Conservation (phyloP, 2,113 vertebrate genomes). For the Datnioides undecimradiatus region DNA sequence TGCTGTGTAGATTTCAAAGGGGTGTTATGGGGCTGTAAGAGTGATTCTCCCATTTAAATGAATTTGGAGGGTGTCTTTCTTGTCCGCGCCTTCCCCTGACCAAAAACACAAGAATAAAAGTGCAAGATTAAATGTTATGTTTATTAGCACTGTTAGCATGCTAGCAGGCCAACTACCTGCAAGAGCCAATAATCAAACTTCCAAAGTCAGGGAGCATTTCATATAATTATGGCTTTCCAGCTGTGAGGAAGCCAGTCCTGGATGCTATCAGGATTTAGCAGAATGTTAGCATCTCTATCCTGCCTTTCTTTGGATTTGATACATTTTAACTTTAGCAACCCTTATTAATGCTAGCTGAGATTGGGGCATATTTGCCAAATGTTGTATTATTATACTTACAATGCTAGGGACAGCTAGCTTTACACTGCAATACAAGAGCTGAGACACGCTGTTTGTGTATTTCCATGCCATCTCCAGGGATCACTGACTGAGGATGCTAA, state of each 20-base stretch:
- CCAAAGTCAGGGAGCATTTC: too few relatives aligned
- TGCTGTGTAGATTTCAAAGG: accelerated
- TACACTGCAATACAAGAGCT: background rate
- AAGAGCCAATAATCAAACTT: too few relatives aligned
- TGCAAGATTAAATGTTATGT: background rate
- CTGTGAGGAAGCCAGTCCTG: background rate
- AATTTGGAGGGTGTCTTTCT: background rate
- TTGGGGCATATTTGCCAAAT: background rate
- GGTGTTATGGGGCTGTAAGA: background rate
- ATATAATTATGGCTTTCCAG: too few relatives aligned
- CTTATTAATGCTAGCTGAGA: background rate
- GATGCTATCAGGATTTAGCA: background rate
- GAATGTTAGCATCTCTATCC: background rate
- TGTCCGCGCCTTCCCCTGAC: background rate
- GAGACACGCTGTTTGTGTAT: too few relatives aligned
- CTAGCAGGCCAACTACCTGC: too few relatives aligned
- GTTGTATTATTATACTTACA: too few relatives aligned
- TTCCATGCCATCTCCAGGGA: too few relatives aligned
- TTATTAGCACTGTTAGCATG: background rate
- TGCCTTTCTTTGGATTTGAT: background rate
- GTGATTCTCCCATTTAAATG: background rate
- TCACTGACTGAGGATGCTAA: too few relatives aligned
- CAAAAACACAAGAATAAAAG: background rate
- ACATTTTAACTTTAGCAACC: background rate
- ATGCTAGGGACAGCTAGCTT: background rate